These are phyloP conservation scores for Oxytorus armatus DNA, from an alignment of 2,888 invertebrate species.

Conservation along the genomic window DNA sequence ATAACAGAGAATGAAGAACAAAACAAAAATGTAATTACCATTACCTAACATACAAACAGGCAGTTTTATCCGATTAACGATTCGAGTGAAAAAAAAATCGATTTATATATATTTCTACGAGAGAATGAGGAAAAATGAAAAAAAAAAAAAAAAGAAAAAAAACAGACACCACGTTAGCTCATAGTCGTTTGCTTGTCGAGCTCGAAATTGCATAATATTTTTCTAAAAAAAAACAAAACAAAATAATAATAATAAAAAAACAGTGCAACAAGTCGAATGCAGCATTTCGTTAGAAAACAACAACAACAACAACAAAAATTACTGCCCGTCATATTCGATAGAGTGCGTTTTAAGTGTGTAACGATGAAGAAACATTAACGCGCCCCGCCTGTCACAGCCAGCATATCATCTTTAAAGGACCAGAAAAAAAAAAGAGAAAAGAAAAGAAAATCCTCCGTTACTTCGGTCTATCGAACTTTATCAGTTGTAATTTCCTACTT, in stretches of 20 bases:
- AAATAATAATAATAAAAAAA: slow-evolving; percentile 32
- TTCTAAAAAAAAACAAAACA: slow-evolving; percentile 70
- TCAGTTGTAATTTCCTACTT: slow-evolving; percentile 20
- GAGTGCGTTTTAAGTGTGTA: slow-evolving; percentile 48
- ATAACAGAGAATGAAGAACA: neutral
- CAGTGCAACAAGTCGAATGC: slow-evolving; percentile 53
- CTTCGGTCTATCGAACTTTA: slow-evolving; percentile 42
- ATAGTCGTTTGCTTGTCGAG: slow-evolving; percentile 68
- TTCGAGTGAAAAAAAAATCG: slow-evolving; percentile 42
- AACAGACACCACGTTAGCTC: slow-evolving; percentile 59
- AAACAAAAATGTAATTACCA: slow-evolving; percentile 1
- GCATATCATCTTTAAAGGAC: slow-evolving; percentile 79
- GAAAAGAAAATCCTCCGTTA: slow-evolving; percentile 39
- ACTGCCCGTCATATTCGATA: slow-evolving; percentile 40
- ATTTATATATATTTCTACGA: slow-evolving; percentile 64
- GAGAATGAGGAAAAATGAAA: slow-evolving; percentile 42
- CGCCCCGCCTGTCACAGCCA: slow-evolving; percentile 70
- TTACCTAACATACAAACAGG: slow-evolving; percentile 40
- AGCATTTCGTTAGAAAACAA: slow-evolving; percentile 62
- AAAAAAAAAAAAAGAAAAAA: slow-evolving; percentile 36
- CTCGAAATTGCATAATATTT: slow-evolving; percentile 78
- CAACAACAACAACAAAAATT: slow-evolving; percentile 38
- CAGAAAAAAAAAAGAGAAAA: slow-evolving; percentile 31
- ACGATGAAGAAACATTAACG: slow-evolving; percentile 44
- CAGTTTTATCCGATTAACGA: slow-evolving; percentile 55